A percentile compares a stretch with the other conserved stretches of the same genome.
These are phyloP conservation scores for Bombus affinis DNA, from an alignment of 1,140 invertebrate species.

Conservation along the genomic window DNA sequence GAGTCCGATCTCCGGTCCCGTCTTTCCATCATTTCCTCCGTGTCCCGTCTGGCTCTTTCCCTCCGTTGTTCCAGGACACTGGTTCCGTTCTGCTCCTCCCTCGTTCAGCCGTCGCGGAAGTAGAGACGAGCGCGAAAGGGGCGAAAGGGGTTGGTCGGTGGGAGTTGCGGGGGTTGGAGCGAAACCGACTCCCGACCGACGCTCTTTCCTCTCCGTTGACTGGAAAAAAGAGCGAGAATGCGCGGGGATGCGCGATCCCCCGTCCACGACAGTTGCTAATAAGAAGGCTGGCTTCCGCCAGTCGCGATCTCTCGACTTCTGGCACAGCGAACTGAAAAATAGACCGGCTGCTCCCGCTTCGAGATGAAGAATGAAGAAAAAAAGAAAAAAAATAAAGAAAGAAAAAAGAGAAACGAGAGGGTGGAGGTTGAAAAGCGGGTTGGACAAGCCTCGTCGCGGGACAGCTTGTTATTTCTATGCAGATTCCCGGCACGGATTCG, in stretches of 20 bases:
- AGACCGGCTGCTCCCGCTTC: neutral
- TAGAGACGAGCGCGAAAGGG: constrained; percentile 20
- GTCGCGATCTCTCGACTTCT: constrained; percentile 46
- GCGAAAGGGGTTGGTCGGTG: constrained; percentile 6
- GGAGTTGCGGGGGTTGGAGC: neutral
- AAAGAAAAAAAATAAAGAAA: neutral
- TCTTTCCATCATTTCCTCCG: constrained; percentile 55
- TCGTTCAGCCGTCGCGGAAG: constrained; percentile 42
- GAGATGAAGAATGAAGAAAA: neutral
- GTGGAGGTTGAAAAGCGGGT: neutral
- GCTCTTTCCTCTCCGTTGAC: constrained; percentile 62
- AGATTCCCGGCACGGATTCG: constrained; percentile 2
- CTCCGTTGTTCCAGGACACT: constrained; percentile 63
- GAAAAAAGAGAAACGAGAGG: neutral
- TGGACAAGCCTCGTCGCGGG: neutral
- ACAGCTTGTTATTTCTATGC: constrained; percentile 33
- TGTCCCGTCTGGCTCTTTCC: constrained; percentile 23
- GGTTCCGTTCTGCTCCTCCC: constrained; percentile 60
- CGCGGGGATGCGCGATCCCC: constrained; percentile 48
- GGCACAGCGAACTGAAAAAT: constrained; percentile 46
- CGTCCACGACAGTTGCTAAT: constrained; percentile 64
- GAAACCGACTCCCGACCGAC: constrained; percentile 43
- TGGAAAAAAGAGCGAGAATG: constrained; percentile 61
- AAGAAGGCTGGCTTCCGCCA: constrained; percentile 57
- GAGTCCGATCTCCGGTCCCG: constrained; percentile 41